Conservation (phyloP, 2,113 vertebrate species). For the Epinephelus lanceolatus region DNA sequence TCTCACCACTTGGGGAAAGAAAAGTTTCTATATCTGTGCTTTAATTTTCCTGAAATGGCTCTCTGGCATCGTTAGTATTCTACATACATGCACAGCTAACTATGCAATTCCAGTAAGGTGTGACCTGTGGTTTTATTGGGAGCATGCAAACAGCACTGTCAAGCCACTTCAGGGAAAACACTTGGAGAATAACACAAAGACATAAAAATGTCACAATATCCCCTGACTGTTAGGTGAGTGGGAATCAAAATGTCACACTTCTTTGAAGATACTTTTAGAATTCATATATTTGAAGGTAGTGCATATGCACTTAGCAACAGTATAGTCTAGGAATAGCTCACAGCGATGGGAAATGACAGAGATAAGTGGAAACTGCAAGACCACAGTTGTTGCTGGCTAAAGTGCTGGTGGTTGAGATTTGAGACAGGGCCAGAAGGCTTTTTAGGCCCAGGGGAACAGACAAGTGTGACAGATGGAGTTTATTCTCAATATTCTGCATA, state of each 20-base stretch:
- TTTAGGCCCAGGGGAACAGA: conserved; percentile 22
- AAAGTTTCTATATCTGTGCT: not conserved
- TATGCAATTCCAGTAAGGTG: not conserved
- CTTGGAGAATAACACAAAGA: not conserved
- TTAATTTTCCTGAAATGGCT: not conserved
- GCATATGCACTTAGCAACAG: not conserved
- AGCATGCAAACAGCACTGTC: not conserved
- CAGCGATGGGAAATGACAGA: conserved; percentile 10
- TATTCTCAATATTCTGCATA: conserved; percentile 29
- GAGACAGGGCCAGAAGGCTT: conserved; percentile 10
- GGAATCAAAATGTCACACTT: conserved; percentile 20
- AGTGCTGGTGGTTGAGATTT: conserved; percentile 39
- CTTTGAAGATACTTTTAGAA: not conserved
- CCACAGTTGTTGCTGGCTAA: conserved; percentile 26
- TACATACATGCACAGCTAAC: not conserved
- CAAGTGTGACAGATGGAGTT: conserved; percentile 20
- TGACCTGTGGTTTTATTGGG: not conserved
- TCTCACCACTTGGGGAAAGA: not conserved
- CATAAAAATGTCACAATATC: conserved; percentile 10
- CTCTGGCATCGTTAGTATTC: conserved; percentile 16
- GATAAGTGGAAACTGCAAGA: conserved; percentile 19
- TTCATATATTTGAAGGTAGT: not conserved
- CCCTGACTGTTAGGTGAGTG: not conserved
- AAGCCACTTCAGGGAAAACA: conserved; percentile 3
- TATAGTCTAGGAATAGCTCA: not conserved